Conservation (phyloP, 2,113 vertebrate genomes). For the Microtus oregoni region DNA sequence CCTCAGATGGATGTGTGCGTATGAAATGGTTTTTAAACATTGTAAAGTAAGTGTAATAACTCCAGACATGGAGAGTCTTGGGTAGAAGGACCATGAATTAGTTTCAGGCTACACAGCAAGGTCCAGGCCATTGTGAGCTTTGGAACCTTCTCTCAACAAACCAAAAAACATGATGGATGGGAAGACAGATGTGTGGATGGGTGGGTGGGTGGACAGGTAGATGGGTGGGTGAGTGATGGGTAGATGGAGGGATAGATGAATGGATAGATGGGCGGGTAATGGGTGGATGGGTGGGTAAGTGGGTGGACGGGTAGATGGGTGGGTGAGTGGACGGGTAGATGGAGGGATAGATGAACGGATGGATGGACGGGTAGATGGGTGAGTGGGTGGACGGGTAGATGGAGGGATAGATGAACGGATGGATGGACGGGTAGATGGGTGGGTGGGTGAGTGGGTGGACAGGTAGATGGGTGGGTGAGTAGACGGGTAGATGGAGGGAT, state of each 20-base stretch:
- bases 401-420: too few relatives aligned
- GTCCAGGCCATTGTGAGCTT: neutral
- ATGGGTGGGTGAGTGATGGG: too few relatives aligned
- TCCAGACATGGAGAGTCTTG: neutral
- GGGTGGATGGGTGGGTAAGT: neutral
- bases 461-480: too few relatives aligned
- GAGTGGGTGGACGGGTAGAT: too few relatives aligned
- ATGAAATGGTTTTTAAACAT: neutral
- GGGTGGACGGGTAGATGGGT: rapidly evolving
- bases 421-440: neutral
- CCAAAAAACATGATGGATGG: neutral
- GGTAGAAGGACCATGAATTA: neutral
- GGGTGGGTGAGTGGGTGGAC: neutral
- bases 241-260: rapidly evolving
- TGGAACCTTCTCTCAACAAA: neutral
- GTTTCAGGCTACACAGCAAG: neutral
- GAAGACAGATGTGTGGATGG: neutral
- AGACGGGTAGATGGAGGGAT: rapidly evolving
- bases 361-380: too few relatives aligned
- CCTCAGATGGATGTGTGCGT: neutral
- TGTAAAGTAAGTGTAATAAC: neutral
- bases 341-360: too few relatives aligned
- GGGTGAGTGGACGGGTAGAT: rapidly evolving
- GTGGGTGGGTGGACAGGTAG: too few relatives aligned
- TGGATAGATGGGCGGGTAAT: neutral